Base-by-base conservation (phyloP, 2,797 vertebrate species). In the Propithecus deckenii region DNA sequence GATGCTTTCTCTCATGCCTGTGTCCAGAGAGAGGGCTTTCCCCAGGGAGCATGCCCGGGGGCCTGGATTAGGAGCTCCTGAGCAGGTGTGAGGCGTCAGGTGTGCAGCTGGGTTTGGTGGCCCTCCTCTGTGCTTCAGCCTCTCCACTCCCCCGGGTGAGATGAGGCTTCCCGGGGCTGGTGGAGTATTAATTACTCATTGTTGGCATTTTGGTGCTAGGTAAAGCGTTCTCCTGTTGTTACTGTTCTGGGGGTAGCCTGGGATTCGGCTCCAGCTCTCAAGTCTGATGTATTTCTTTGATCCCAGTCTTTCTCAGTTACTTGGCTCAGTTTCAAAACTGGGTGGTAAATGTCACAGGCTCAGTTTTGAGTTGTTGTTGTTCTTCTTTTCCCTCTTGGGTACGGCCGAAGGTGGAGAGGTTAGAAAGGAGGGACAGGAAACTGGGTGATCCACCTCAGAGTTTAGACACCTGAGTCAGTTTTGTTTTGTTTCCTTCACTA, bases 211-310 rank as follows among this genome's bases (percentile, higher is more conserved):
- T 35, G 38, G 57, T 69, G 57, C 69, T 55, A 35, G 94, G n/a
- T 80, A 81, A 86, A 80, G 74, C 28, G 1, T 94, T 91, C 75
- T 75, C 41, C 50, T 10, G 0, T 18, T 11, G 43, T 85, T 41
- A 11, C 61, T 74, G 41, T 96, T 78, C n/a, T 12, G 12, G 46
- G 46, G 38, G 22, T 4, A 46, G 65, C 32, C 35, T 48, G 48
- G n/a, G 61, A 32, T 38, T 81, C 81, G 79, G 61, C 52, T 79
- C 52, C 0, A 2, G 48, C 1, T 89, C 46, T 46, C 18, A 17
- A 81, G 55, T 81, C 61, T 65, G 43, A 96, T 86, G 76, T 52
- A 17, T 57, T 74, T 67, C 78, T 96, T 93, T 96, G 72, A 75
- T 87, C 43, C 63, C n/a, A 12, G 28, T 85, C 59, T 81, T 85